phyloP scores from a whole-genome alignment of 2,888 invertebrate species.

The Tiliacea aurago region DNA sequence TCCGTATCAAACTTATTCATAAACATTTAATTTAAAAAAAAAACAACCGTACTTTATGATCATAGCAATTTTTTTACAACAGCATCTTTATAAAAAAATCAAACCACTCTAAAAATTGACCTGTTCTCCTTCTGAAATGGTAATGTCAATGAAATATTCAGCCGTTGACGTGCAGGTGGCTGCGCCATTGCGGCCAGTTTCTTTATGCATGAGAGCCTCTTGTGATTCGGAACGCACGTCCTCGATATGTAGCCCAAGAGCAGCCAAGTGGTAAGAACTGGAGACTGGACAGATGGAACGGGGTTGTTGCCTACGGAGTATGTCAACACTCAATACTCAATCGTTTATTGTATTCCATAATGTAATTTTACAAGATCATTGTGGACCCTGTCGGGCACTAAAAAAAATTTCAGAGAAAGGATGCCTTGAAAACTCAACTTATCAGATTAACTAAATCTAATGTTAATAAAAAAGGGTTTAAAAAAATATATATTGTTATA shows the following conservation, averaged over 20 bases:
- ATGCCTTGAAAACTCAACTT: neutral
- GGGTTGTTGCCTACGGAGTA: neutral
- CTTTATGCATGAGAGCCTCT: slow-evolving; percentile 89
- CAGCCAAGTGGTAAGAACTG: slow-evolving; percentile 40
- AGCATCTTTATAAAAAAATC: slow-evolving; percentile 24
- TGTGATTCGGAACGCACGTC: slow-evolving; percentile 85
- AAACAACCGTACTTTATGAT: neutral
- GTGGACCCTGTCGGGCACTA: too few species aligned
- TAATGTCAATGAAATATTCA: slow-evolving; percentile 84
- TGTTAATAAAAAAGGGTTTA: neutral
- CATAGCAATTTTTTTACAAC: neutral
- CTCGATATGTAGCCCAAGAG: slow-evolving; percentile 78
- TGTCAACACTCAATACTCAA: neutral
- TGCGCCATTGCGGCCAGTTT: slow-evolving; percentile 79
- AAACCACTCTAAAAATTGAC: slow-evolving; percentile 47
- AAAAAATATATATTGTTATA: too few species aligned
- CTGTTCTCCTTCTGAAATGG: slow-evolving; percentile 68
- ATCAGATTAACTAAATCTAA: neutral
- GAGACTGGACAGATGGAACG: slow-evolving; percentile 7
- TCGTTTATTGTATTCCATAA: neutral
- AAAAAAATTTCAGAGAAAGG: neutral
- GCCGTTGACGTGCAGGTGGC: slow-evolving; percentile 84
- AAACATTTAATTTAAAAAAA: neutral
- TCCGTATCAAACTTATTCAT: neutral
- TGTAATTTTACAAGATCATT: neutral